These are phyloP conservation scores for Alviniconcha strummeri DNA, from an alignment of 2,888 invertebrate species.

Conservation along the genomic window DNA sequence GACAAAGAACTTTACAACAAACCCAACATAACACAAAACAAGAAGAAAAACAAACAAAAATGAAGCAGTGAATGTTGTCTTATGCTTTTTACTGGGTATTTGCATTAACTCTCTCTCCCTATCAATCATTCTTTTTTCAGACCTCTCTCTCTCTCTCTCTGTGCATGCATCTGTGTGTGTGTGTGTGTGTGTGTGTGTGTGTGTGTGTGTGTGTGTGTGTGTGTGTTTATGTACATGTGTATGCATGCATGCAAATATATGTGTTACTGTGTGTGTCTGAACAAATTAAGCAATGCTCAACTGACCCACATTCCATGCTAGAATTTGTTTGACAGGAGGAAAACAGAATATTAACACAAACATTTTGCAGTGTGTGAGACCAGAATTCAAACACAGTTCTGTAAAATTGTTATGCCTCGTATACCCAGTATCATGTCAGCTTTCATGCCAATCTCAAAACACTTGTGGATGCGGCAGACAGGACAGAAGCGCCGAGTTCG, in stretches of 20 bases:
- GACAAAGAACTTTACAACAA: too few species aligned
- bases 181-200: conserved; percentile 1
- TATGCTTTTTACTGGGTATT: too few species aligned
- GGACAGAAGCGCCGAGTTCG: conserved; percentile 96
- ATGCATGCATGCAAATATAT: neutral
- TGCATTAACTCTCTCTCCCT: too few species aligned
- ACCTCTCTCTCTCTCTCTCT: neutral
- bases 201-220: conserved; percentile 1
- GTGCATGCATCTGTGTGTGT: neutral
- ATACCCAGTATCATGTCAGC: conserved; percentile 89
- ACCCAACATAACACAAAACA: too few species aligned
- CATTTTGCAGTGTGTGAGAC: neutral
- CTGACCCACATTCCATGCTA: too few species aligned
- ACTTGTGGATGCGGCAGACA: conserved; percentile 94
- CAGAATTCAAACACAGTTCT: too few species aligned
- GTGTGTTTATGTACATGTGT: conserved; percentile 3
- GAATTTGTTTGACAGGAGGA: neutral
- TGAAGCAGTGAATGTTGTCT: too few species aligned
- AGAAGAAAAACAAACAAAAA: too few species aligned
- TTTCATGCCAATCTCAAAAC: conserved; percentile 95
- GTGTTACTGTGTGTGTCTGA: neutral
- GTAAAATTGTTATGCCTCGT: neutral
- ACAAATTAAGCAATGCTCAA: too few species aligned
- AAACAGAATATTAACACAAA: neutral
- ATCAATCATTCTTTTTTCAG: too few species aligned